phyloP scores from a whole-genome alignment of 2,888 invertebrate species.

The Onthophagus sagittarius region DNA sequence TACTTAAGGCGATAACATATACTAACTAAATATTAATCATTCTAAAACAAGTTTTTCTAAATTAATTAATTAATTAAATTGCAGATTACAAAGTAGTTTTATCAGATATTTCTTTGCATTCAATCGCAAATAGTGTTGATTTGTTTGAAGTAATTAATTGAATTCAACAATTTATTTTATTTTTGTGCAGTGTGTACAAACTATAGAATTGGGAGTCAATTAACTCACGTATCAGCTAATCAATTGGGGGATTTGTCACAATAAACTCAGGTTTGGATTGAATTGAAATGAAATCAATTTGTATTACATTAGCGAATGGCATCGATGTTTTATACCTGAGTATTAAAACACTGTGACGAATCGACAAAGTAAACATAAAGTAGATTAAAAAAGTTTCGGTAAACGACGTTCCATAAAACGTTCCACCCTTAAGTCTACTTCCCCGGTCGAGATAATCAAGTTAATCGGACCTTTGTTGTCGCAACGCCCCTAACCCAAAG shows the following conservation, averaged over 20 bases:
- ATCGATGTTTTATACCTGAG: background rate
- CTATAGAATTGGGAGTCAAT: background rate
- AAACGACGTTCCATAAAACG: background rate
- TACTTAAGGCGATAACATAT: background rate
- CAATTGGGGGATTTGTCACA: background rate
- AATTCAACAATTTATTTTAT: background rate
- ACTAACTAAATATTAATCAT: background rate
- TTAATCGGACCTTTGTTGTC: background rate
- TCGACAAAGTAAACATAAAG: background rate
- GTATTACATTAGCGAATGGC: background rate
- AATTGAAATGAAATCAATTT: background rate
- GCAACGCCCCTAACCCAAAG: background rate
- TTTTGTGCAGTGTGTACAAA: background rate
- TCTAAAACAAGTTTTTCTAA: background rate
- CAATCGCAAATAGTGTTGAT: background rate
- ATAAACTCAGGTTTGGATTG: background rate
- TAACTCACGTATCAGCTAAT: background rate
- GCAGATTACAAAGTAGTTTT: background rate
- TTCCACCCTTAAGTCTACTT: background rate
- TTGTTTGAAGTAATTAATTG: background rate
- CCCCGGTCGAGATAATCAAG: background rate
- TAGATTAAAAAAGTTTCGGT: background rate
- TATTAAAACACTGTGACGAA: background rate
- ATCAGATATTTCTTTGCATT: background rate
- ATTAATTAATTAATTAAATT: background rate